Conservation (phyloP, 2,113 vertebrate species). For the Equus przewalskii region DNA sequence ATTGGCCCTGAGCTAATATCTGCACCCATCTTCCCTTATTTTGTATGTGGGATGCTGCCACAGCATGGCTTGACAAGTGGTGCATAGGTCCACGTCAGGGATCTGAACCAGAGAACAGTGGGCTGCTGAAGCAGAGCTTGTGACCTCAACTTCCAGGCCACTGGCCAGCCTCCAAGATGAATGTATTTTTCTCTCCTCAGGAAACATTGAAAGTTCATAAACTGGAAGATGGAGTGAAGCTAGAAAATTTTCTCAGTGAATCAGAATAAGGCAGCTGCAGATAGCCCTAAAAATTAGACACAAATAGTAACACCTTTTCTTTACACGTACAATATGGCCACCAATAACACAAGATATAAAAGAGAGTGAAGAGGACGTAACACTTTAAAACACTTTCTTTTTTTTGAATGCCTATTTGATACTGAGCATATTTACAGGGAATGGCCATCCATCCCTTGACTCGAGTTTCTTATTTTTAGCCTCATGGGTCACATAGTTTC, state of each 20-base stretch:
- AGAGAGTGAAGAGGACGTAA: neutral
- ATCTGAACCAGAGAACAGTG: too few relatives aligned
- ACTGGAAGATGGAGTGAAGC: neutral
- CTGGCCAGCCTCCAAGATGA: neutral
- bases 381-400: neutral
- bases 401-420: neutral
- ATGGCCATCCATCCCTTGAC: neutral
- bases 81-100: too few relatives aligned
- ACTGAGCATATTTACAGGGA: conserved; percentile 16
- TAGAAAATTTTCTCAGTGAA: neutral
- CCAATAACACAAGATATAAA: neutral
- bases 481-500: neutral
- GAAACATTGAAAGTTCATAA: neutral
- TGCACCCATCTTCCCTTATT: too few relatives aligned
- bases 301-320: neutral
- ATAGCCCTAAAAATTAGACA: neutral
- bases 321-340: neutral
- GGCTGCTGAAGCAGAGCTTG: too few relatives aligned
- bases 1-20: too few relatives aligned
- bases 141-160: too few relatives aligned
- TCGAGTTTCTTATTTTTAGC: conserved; percentile 44
- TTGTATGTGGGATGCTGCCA: too few relatives aligned
- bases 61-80: too few relatives aligned
- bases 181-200: neutral
- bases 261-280: neutral